Evolutionary conservation across 2,888 invertebrate genomes (phyloP), one percentile per base, ranked within the genome.

Genomic region (Siphonodentalium dalli): DNA sequence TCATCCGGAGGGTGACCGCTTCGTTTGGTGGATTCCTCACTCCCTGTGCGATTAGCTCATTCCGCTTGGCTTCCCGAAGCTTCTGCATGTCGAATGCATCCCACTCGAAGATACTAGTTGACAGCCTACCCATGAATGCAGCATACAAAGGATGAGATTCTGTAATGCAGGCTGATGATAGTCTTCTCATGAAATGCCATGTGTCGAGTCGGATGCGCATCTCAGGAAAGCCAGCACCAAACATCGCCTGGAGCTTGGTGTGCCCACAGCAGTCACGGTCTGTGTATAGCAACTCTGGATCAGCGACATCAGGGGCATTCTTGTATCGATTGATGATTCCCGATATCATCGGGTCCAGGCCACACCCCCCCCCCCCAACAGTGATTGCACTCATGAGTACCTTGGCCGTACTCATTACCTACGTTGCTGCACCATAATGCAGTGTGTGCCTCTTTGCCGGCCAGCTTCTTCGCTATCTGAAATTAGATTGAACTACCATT

Each of bases 401-500:
- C 44, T n/a, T 68, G 63, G 2, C 66, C 69, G 27, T 58, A 38
- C 51, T 67, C 68, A 45, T 69, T 68, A 9, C 68, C 62, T 15
- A 70, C 55, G 35, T 62, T 68, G 9, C 66, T 67, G 13, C 28
- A 43, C 69, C 67, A 71, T 1, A 45, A 29, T 8, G 67, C 65
- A 2, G 69, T 67, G n/a, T n/a, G n/a, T 49, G 8, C 11, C n/a
- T n/a, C n/a, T n/a, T n/a, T n/a, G 4, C 68, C 68, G n/a, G 58
- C 38, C 26, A 67, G 39, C 43, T 66, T 66, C 48, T 58, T 64
- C 3, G 47, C 47, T 20, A 52, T 24, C 26, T 52, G n/a, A n/a
- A n/a, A n/a, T n/a, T n/a, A n/a, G n/a, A n/a, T n/a, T n/a, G n/a
- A n/a, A n/a, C n/a, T n/a, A n/a, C n/a, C n/a, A n/a, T n/a, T n/a